phyloP scores from a whole-genome alignment of 2,888 invertebrate species.

The Agonopterix heracliana region DNA sequence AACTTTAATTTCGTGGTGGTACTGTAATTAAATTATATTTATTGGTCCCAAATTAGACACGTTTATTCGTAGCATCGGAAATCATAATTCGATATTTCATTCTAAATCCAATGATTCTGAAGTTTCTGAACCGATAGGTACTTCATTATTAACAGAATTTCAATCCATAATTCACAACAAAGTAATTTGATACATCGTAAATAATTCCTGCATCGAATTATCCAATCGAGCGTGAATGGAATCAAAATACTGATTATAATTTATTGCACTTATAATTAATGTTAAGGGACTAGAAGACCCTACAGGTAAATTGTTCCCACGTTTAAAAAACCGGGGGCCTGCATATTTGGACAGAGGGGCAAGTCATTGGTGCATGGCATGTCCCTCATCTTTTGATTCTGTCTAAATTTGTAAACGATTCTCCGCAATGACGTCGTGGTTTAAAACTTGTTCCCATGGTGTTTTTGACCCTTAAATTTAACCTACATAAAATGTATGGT shows the following conservation, averaged over 20 bases:
- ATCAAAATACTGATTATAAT: conserved; percentile 68
- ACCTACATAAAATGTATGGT: background rate
- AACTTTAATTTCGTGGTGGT: too few relatives aligned
- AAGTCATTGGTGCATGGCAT: conserved; percentile 45
- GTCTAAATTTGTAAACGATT: conserved; percentile 31
- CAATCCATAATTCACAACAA: conserved; percentile 1
- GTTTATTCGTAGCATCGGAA: too few relatives aligned
- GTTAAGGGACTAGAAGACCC: conserved; percentile 42
- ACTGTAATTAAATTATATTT: too few relatives aligned
- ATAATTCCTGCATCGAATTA: conserved; percentile 39
- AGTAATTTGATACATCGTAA: conserved; percentile 11
- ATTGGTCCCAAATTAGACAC: too few relatives aligned
- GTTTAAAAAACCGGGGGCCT: conserved; percentile 50
- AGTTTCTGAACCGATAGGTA: too few relatives aligned
- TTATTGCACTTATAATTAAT: conserved; percentile 65
- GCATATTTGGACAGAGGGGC: conserved; percentile 51
- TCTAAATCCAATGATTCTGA: too few relatives aligned
- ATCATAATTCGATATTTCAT: too few relatives aligned
- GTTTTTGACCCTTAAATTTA: conserved; percentile 12
- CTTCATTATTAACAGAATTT: too few relatives aligned
- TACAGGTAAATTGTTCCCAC: conserved; percentile 67
- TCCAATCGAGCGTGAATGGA: conserved; percentile 50
- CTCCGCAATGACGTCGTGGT: conserved; percentile 25
- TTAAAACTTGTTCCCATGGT: conserved; percentile 23
- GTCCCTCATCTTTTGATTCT: conserved; percentile 29